Percentiles rank a stretch among this genome's conserved stretches.
These are phyloP conservation scores for Brachypterus glaber DNA, from an alignment of 2,888 invertebrate genomes.

Conservation along the genomic window DNA sequence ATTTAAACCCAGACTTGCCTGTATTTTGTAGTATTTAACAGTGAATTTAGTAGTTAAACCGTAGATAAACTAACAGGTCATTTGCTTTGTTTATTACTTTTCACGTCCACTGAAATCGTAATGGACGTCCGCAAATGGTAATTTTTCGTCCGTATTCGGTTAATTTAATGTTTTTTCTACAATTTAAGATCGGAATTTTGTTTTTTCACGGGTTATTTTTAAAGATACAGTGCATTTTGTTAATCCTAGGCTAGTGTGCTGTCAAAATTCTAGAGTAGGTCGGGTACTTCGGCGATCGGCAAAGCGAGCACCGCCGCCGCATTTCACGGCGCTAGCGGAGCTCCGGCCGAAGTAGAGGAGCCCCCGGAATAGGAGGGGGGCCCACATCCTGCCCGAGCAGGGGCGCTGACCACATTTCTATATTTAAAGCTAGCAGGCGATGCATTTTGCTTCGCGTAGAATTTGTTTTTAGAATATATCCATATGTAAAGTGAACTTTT, in stretches of 20 bases:
- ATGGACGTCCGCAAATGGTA: no score
- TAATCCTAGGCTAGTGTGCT: no score
- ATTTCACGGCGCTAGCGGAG: constrained; percentile 12
- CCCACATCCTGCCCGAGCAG: constrained; percentile 24
- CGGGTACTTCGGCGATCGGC: not conserved
- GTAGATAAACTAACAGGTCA: constrained; percentile 43
- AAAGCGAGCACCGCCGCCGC: constrained; percentile 1
- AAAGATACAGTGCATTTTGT: no score
- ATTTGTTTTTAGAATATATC: not conserved
- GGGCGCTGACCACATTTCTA: not conserved
- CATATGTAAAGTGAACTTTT: no score
- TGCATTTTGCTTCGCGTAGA: not conserved
- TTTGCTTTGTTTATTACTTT: constrained; percentile 41
- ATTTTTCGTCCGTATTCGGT: no score
- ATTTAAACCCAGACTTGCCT: no score
- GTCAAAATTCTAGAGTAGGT: constrained; percentile 4
- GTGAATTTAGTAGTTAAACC: constrained; percentile 35
- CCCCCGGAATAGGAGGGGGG: constrained; percentile 38
- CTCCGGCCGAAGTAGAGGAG: constrained; percentile 26
- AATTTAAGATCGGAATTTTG: no score
- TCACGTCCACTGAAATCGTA: no score
- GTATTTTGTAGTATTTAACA: constrained; percentile 20
- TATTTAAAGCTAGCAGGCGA: no score
- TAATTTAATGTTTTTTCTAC: no score
- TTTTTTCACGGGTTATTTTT: no score